Evolutionary conservation across 2,888 invertebrate genomes (phyloP), one percentile per base, ranked within the genome.

Genomic region (Pandemis corylana): DNA sequence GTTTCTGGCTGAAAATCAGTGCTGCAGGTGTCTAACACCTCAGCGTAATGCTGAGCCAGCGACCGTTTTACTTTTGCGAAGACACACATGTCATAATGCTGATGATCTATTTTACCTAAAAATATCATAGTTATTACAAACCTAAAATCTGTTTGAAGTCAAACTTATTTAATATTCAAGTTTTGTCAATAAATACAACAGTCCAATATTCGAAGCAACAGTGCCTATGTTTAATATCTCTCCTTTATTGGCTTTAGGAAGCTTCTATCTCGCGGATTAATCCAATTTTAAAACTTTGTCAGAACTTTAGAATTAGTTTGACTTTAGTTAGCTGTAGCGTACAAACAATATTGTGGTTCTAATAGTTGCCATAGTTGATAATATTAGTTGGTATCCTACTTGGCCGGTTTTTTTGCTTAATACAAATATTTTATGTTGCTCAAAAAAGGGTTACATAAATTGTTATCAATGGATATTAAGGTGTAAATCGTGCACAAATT

Each of bases 81-180:
- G 20, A 20, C 20, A 20, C 20, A 1, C 20, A n/a, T n/a, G n/a
- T n/a, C n/a, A 20, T 1, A 20, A 20, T 1, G 20, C 20, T 20
- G 20, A 20, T 20, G 0, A 20, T 20, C 20, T 20, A 20, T 0
- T 51, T 51, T 51, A n/a, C 5, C 2, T 51, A 9, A 56, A 56
- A 56, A 20, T 15, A 5, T 12, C 9, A 28, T 59, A n/a, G 53
- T 12, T 28, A 59, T 10, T 59, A 53, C 9, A 53, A 15, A 53
- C 53, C 28, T 4, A 53, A n/a, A n/a, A 15, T 53, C 6, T 53
- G 59, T 59, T 28, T 59, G 28, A 62, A n/a, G n/a, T n/a, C 41
- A 41, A 62, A 62, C 41, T 62, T 62, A 62, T 41, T 41, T 41
- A 41, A 5, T 61, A 61, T 36, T 61, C 59, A 61, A 62, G 41